Evolutionary conservation across 2,113 vertebrate genomes (phyloP).

Genomic region (Lagopus leucura): DNA sequence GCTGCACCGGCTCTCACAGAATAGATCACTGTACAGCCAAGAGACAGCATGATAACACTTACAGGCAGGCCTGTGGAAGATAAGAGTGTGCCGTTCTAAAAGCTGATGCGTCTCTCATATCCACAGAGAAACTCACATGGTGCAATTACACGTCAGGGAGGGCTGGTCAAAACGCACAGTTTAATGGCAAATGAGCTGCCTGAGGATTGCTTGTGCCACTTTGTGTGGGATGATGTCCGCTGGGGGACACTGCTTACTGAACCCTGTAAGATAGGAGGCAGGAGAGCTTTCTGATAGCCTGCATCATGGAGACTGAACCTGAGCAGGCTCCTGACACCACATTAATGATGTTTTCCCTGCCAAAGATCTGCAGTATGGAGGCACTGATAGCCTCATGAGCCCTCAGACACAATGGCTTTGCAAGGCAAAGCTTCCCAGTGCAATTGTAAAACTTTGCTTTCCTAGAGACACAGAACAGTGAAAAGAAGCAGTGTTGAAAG

Average conservation of each 20-base stretch:
- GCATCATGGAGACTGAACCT: accelerated
- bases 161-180: accelerated
- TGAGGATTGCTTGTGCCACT: background rate
- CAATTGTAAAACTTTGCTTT: accelerated
- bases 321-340: background rate
- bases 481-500: background rate
- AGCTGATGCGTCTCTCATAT: background rate
- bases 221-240: background rate
- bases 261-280: accelerated
- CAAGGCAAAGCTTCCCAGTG: background rate
- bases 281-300: background rate
- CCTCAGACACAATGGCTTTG: background rate
- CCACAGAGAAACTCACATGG: background rate
- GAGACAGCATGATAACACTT: background rate
- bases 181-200: background rate
- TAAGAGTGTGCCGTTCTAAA: background rate
- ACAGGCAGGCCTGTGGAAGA: background rate
- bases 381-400: accelerated
- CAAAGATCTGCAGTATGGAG: background rate
- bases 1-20: accelerated
- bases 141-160: accelerated
- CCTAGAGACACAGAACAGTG: accelerated
- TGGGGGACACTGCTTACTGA: background rate
- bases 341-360: background rate
- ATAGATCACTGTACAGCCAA: background rate